Conservation (phyloP, 2,113 vertebrate species). For the Callorhinus ursinus region DNA sequence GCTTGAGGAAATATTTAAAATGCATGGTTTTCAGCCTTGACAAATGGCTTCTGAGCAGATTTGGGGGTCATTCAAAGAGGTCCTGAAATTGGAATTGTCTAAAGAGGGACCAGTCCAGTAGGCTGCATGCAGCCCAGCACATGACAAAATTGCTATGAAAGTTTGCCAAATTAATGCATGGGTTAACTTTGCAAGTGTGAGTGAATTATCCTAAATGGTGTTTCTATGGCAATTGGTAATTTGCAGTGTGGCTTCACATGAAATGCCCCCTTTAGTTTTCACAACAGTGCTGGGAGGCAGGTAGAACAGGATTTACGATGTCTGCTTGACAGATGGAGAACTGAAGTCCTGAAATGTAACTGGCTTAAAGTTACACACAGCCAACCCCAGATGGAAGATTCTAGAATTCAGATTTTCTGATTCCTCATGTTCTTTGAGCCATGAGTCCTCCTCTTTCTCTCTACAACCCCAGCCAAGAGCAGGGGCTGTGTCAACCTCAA, state of each 20-base stretch:
- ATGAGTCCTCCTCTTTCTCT: neutral
- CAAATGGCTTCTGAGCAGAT: neutral
- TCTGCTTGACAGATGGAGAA: neutral
- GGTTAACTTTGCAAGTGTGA: neutral
- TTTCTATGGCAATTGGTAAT: neutral
- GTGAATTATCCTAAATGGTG: neutral
- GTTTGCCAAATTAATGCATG: neutral
- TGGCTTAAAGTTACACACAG: neutral
- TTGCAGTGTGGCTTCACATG: neutral
- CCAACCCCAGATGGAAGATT: neutral
- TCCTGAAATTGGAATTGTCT: neutral
- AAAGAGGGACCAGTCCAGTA: no score
- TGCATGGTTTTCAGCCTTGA: neutral
- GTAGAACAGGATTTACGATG: neutral
- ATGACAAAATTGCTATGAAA: neutral
- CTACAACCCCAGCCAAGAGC: accelerated
- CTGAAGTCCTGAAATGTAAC: neutral
- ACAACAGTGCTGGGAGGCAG: neutral
- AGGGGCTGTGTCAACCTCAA: neutral
- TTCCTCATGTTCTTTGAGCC: neutral
- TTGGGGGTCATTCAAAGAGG: neutral
- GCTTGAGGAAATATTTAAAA: neutral
- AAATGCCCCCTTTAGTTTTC: neutral
- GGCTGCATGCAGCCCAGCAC: accelerated
- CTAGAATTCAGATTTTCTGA: neutral